A percentile compares a stretch with the other conserved stretches of the same genome.
phyloP scores from a whole-genome alignment of 2,113 vertebrate genomes.

The Mesocricetus auratus region DNA sequence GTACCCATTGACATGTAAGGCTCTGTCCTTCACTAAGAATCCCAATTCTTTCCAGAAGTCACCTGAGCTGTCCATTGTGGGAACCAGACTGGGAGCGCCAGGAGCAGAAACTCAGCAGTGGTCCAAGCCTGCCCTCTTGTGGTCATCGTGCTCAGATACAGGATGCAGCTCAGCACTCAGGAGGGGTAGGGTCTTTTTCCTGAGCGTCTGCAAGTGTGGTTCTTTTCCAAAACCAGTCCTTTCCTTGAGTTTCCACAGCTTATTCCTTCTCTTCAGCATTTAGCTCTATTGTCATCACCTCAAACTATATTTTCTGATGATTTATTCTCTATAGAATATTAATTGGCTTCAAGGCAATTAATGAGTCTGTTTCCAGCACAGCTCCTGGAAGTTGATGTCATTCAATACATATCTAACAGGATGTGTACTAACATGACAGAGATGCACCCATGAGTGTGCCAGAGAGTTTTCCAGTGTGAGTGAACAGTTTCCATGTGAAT shows the following conservation, averaged over 20 bases:
- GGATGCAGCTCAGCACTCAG: neutral
- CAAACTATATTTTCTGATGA: neutral
- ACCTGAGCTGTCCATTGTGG: neutral
- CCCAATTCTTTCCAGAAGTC: neutral
- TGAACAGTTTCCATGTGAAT: neutral
- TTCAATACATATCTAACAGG: neutral
- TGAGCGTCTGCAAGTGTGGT: neutral
- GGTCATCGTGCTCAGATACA: neutral
- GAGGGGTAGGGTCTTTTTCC: neutral
- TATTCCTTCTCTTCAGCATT: neutral
- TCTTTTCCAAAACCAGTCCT: neutral
- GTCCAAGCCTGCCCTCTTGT: neutral
- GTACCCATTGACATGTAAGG: neutral
- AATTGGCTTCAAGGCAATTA: neutral
- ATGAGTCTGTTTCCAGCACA: neutral
- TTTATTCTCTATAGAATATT: neutral
- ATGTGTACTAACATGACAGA: neutral
- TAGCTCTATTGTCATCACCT: neutral
- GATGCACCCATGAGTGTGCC: too few relatives aligned
- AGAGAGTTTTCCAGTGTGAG: neutral
- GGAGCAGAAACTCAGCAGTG: neutral
- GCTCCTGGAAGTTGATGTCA: neutral
- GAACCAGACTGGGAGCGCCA: neutral
- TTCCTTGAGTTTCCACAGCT: neutral
- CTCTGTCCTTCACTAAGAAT: neutral